Percentiles rank a stretch among this genome's conserved stretches.
These are phyloP conservation scores for Sitobion miscanthi DNA, from an alignment of 1,140 invertebrate genomes.

Conservation along the genomic window DNA sequence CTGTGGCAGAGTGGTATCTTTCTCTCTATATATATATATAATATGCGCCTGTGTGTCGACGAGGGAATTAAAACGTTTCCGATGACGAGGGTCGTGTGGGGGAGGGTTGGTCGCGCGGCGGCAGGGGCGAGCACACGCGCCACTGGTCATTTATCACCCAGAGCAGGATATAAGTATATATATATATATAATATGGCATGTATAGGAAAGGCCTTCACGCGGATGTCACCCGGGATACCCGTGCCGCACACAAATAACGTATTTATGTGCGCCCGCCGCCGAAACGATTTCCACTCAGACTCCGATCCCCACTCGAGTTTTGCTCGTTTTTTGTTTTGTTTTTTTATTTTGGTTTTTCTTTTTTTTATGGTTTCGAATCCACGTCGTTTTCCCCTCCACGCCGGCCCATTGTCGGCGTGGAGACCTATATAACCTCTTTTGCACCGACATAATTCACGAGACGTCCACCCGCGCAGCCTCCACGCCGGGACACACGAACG, in stretches of 20 bases:
- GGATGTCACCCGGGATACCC: slow-evolving; percentile 32
- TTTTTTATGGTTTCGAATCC: background rate
- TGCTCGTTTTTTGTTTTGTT: background rate
- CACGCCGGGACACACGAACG: background rate
- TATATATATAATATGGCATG: background rate
- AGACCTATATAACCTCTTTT: slow-evolving; percentile 3
- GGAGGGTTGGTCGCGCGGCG: background rate
- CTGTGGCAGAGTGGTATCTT: background rate
- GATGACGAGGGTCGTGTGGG: background rate
- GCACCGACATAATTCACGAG: background rate
- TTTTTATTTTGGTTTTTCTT: background rate
- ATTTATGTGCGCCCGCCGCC: slow-evolving; percentile 20
- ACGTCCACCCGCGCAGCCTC: background rate
- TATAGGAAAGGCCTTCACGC: slow-evolving; percentile 4
- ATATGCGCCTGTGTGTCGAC: background rate
- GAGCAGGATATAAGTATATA: background rate
- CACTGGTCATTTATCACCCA: slow-evolving; percentile 49
- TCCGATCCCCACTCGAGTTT: background rate
- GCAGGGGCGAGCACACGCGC: background rate
- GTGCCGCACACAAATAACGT: slow-evolving; percentile 34
- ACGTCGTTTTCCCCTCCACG: background rate
- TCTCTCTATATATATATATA: too few species aligned
- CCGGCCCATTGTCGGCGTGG: background rate
- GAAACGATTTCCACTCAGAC: slow-evolving; percentile 26
- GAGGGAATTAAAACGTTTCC: slow-evolving; percentile 49